A percentile compares a stretch with the other conserved stretches of the same genome.
phyloP scores from a whole-genome alignment of 2,888 invertebrate genomes.

The Caradrina clavipalpis region DNA sequence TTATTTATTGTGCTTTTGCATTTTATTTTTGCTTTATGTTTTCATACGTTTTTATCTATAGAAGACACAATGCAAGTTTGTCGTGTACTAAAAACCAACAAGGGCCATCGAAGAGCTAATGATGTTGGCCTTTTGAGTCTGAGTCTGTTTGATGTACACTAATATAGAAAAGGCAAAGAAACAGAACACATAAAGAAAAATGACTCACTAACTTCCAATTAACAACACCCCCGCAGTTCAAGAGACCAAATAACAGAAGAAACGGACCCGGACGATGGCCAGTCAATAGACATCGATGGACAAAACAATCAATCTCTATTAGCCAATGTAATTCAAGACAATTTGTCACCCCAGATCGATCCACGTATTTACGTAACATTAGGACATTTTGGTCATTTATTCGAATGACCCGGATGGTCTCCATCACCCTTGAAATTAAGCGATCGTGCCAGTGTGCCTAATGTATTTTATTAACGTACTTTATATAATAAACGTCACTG shows the following conservation, averaged over 20 bases:
- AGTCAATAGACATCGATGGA: slow-evolving; percentile 26
- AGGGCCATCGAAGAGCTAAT: not conserved
- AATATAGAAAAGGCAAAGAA: slow-evolving; percentile 2
- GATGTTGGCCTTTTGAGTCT: not conserved
- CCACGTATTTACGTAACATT: slow-evolving; percentile 66
- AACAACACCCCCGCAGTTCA: slow-evolving; percentile 27
- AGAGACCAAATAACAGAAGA: slow-evolving; percentile 23
- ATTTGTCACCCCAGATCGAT: slow-evolving; percentile 54
- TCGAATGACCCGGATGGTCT: slow-evolving; percentile 68
- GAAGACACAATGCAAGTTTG: too few species aligned
- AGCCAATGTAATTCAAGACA: slow-evolving; percentile 51
- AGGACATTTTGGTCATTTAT: slow-evolving; percentile 71
- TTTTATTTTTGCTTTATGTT: slow-evolving; percentile 8
- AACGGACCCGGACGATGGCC: slow-evolving; percentile 26
- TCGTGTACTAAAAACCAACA: not conserved
- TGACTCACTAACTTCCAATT: slow-evolving; percentile 25
- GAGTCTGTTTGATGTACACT: not conserved
- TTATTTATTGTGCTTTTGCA: slow-evolving; percentile 53
- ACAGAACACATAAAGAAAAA: not conserved
- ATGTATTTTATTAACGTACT: slow-evolving; percentile 78
- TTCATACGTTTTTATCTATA: too few species aligned
- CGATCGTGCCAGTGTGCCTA: slow-evolving; percentile 65
- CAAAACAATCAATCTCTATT: slow-evolving; percentile 50
- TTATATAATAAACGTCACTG: slow-evolving; percentile 63
- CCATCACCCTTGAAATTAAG: slow-evolving; percentile 73